Evolutionary conservation across 2,113 vertebrate species (phyloP), one percentile per base, ranked within the genome.

Genomic region (Dolichotis patagonum): DNA sequence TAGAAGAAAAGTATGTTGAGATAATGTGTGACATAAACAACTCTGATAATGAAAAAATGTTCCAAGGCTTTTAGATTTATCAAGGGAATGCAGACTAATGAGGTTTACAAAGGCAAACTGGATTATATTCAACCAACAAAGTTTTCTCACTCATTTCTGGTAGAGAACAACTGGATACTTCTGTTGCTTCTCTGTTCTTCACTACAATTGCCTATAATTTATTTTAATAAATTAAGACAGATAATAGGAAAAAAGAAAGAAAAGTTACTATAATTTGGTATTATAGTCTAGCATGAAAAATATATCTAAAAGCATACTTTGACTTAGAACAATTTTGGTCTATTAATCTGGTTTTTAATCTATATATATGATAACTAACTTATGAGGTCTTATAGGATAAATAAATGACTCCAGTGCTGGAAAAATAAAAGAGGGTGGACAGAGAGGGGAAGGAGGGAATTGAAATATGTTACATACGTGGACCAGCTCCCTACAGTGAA

Each of bases 1-100:
- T 2, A 78, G 35, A 71, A 16, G 24, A 94, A 94, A 83, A 90
- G 38, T 73, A 80, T 12, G 63, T 52, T 26, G 35, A 78, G 54
- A 90, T 52, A 41, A 78, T 78, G 56, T 81, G 52, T 69, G 83
- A 80, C 13, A 84, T 90, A 41, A 96, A 90, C 32, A 90, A 16
- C 10, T 10, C 32, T 86, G 26, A 80, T 32, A 19, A 58, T 22
- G 46, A 93, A 60, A 78, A 93, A 75, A 85, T 7, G 26, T 62
- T 10, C 32, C 58, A 54, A 78, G 63, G 10, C 41, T 46, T 84
- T 78, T 38, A 90, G 60, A 20, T 71, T 81, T 91, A 73, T 56
- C 75, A 69, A 69, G 24, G 58, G 24, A 60, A 60, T 81, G 3
- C 3, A 67, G 8, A 88, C 62, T 43, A 85, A 67, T 41, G 26